A percentile compares a stretch with the other conserved stretches of the same genome.
Conservation (phyloP, 2,113 vertebrate species). For the Nematolebias whitei region DNA sequence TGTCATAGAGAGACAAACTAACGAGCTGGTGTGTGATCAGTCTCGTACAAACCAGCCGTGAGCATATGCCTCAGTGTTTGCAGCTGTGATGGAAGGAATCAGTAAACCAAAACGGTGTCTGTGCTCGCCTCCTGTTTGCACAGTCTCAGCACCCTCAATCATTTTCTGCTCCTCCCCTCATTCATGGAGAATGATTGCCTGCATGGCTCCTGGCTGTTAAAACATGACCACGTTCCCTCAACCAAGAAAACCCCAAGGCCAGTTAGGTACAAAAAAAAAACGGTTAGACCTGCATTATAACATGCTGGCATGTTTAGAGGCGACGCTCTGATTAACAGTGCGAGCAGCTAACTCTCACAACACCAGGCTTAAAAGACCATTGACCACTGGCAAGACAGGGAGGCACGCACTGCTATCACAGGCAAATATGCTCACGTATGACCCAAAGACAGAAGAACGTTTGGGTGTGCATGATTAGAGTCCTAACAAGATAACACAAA, state of each 20-base stretch:
- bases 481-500: background rate
- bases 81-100: conserved; percentile 45
- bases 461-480: conserved; percentile 1
- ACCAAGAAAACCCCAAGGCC: conserved; percentile 6
- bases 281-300: conserved; percentile 22
- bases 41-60: conserved; percentile 3
- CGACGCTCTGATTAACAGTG: conserved; percentile 64
- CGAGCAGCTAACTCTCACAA: conserved; percentile 42
- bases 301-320: conserved; percentile 51
- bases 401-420: background rate
- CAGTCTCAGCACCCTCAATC: conserved; percentile 15
- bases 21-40: conserved; percentile 24
- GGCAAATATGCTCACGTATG: conserved; percentile 10
- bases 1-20: conserved; percentile 23
- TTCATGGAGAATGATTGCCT: conserved; percentile 44
- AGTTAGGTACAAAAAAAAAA: conserved; percentile 31
- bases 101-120: conserved; percentile 37
- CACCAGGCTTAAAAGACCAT: conserved; percentile 47
- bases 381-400: conserved; percentile 30
- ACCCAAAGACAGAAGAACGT: conserved; percentile 1
- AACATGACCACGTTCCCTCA: conserved; percentile 20
- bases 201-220: conserved; percentile 7
- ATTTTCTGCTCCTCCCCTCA: conserved; percentile 24
- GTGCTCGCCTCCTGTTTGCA: conserved; percentile 42
- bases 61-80: conserved; percentile 20